Base-by-base conservation (phyloP, 2,797 vertebrate species). In the Moxostoma hubbsi region DNA sequence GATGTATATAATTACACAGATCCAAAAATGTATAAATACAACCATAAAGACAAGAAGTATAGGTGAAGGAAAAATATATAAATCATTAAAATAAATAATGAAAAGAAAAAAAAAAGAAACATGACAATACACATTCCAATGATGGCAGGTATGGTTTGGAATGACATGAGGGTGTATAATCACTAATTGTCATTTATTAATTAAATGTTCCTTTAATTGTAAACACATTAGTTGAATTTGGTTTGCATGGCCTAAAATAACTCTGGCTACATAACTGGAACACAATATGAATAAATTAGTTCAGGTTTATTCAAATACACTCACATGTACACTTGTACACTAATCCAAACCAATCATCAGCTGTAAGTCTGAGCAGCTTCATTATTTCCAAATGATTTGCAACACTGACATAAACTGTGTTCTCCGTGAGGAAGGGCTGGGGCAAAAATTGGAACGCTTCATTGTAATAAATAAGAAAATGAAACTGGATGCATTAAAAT, bases 331-430 rank as follows among this genome's bases (percentile, higher is more conserved):
- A 69, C 53, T 59, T 47, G 36, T 36, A 71, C 67, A 45, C 65
- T 10, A 69, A 75, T 75, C 76, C 67, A 81, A 81, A 80, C 81
- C 81, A 83, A 85, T 84, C 80, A 81, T 81, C 58, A 81, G 65
- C 58, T 50, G 49, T 10, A 54, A 63, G 77, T 82, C 79, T 74
- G 85, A 80, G 87, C 82, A 80, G 63, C 82, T 86, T 86, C 89
- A 75, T 81, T 15, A 89, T 87, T 87, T 88, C 64, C 61, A 87
- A 88, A 88, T 83, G 1, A 85, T 46, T 70, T 83, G 61, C 54
- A 67, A 68, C 72, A 77, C 73, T 69, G 82, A 88, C 81, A 74
- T 85, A 78, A 55, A 77, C 70, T 69, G 55, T 58, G 24, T 63
- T 24, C 77, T 76, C 50, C 45, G 16, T 1, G 62, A 66, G 53